Percentiles rank a stretch among this genome's conserved stretches.
phyloP scores from a whole-genome alignment of 2,888 invertebrate genomes.

The Tillus elongatus region DNA sequence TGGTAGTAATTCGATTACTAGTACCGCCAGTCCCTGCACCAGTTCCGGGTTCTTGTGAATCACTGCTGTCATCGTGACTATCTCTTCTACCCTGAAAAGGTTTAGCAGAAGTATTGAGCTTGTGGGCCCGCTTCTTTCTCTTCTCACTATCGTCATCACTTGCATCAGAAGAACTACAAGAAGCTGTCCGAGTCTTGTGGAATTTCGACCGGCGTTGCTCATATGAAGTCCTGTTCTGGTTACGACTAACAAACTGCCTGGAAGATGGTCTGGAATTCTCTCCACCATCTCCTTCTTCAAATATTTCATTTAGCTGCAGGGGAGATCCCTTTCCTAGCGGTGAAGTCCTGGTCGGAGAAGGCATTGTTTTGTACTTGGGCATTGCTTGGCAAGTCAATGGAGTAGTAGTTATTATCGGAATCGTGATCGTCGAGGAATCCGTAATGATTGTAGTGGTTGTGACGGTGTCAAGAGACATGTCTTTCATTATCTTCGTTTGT shows the following conservation, averaged over 20 bases:
- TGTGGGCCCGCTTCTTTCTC: conserved; percentile 71
- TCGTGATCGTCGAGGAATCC: conserved; percentile 48
- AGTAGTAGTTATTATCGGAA: conserved; percentile 43
- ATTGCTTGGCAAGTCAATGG: conserved; percentile 30
- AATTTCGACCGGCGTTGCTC: conserved; percentile 59
- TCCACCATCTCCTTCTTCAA: conserved; percentile 51
- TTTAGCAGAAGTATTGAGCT: conserved; percentile 47
- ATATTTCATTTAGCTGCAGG: conserved; percentile 55
- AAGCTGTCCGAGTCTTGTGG: conserved; percentile 68
- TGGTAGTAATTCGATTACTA: conserved; percentile 12
- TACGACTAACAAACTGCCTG: conserved; percentile 34
- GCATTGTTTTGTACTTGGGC: conserved; percentile 51
- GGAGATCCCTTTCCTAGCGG: conserved; percentile 31
- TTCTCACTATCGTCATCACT: conserved; percentile 81
- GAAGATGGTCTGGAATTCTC: conserved; percentile 22
- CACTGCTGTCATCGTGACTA: conserved; percentile 78
- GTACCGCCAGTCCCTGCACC: conserved; percentile 24
- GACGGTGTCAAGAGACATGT: conserved; percentile 21
- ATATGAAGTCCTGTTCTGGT: conserved; percentile 36
- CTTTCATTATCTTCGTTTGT: conserved; percentile 24
- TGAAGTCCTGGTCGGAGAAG: conserved; percentile 43
- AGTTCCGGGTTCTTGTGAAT: conserved; percentile 64
- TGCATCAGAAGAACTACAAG: conserved; percentile 90
- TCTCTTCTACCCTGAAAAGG: conserved; percentile 51
- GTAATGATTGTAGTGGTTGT: conserved; percentile 43